A percentile compares a stretch with the other conserved stretches of the same genome.
Evolutionary conservation across 2,113 vertebrate genomes (phyloP).

Genomic region (Strix aluco): DNA sequence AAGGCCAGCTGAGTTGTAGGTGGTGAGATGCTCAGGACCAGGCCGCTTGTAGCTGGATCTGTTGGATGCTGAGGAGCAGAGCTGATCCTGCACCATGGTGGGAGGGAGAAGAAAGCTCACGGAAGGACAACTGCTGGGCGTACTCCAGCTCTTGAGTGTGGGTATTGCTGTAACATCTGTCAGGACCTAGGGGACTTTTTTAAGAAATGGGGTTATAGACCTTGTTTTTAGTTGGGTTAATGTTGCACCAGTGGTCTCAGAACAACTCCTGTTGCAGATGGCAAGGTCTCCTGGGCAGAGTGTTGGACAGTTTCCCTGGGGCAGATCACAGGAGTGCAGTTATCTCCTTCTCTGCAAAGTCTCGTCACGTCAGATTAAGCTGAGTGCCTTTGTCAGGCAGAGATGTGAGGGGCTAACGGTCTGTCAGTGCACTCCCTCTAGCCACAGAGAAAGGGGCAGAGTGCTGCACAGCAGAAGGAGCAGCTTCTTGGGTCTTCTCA

Average conservation of each 20-base stretch:
- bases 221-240: neutral
- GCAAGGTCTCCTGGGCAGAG: neutral
- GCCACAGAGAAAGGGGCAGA: neutral
- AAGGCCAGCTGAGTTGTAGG: neutral
- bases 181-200: neutral
- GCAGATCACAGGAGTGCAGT: neutral
- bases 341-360: neutral
- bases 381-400: neutral
- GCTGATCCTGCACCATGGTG: neutral
- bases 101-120: neutral
- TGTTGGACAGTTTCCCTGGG: neutral
- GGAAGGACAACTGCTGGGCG: neutral
- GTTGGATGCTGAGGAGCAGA: neutral
- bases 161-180: neutral
- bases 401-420: neutral
- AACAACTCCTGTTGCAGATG: neutral
- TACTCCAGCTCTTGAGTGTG: neutral
- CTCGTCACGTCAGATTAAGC: neutral
- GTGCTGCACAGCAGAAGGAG: neutral
- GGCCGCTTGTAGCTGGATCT: neutral
- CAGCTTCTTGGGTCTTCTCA: neutral
- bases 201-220: neutral
- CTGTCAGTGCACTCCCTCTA: neutral
- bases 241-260: neutral
- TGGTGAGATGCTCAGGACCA: fast-evolving